phyloP scores from a whole-genome alignment of 2,797 vertebrate genomes.

The Perdix hodgsoniae region DNA sequence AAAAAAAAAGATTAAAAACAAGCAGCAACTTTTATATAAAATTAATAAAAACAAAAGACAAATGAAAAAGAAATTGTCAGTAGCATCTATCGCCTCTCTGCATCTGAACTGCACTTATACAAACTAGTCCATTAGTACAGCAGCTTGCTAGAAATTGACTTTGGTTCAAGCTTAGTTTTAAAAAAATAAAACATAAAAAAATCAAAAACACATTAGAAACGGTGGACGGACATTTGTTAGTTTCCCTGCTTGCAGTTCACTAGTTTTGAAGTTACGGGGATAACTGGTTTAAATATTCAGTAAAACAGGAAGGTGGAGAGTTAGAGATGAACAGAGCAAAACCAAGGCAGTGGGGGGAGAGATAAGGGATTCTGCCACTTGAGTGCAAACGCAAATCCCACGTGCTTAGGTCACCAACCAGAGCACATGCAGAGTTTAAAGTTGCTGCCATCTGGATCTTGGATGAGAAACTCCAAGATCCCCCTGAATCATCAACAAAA shows the following conservation, averaged over 20 bases:
- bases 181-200: constrained; percentile 88
- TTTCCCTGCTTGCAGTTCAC: constrained; percentile 86
- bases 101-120: constrained; percentile 87
- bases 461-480: constrained; percentile 61
- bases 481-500: constrained; percentile 56
- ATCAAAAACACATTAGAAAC: constrained; percentile 78
- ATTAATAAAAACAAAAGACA: constrained; percentile 82
- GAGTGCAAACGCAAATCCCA: constrained; percentile 64
- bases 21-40: constrained; percentile 88
- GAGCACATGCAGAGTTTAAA: constrained; percentile 29
- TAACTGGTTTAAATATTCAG: constrained; percentile 70
- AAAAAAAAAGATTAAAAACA: constrained; percentile 79
- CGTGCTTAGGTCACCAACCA: constrained; percentile 25
- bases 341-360: constrained; percentile 42
- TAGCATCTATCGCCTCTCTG: constrained; percentile 90
- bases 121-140: constrained; percentile 93
- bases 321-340: constrained; percentile 71
- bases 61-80: constrained; percentile 89
- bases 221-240: constrained; percentile 82
- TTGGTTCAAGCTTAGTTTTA: constrained; percentile 99
- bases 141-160: constrained; percentile 98
- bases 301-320: constrained; percentile 72
- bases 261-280: constrained; percentile 76
- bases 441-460: constrained; percentile 58
- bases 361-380: constrained; percentile 75